These are phyloP conservation scores for Scaptomyza parva DNA, from an alignment of 2,888 invertebrate genomes.

Conservation along the genomic window DNA sequence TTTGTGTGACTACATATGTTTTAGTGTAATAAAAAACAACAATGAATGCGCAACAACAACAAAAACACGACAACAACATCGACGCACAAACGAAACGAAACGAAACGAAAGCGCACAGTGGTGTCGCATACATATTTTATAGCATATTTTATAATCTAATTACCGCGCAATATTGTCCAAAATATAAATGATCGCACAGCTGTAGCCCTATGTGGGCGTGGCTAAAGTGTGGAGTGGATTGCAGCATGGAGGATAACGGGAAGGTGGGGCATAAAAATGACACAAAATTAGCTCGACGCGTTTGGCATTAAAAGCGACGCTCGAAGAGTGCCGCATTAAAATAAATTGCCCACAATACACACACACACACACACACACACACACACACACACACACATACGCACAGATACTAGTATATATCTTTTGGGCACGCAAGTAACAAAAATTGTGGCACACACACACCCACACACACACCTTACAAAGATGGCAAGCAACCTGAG, in stretches of 20 bases:
- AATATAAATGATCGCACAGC: slow-evolving; percentile 75
- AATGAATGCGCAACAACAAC: slow-evolving; percentile 67
- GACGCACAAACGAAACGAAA: slow-evolving; percentile 12
- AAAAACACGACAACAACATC: slow-evolving; percentile 8
- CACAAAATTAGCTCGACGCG: slow-evolving; percentile 78
- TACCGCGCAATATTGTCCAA: slow-evolving; percentile 70
- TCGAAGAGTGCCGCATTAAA: slow-evolving; percentile 77
- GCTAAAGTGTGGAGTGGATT: slow-evolving; percentile 20
- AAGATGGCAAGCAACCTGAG: slow-evolving; percentile 31
- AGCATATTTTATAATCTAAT: slow-evolving; percentile 83
- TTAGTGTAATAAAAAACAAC: slow-evolving; percentile 69
- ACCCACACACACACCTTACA: slow-evolving; percentile 44
- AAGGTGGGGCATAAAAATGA: slow-evolving; percentile 66
- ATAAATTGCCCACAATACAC: slow-evolving; percentile 76
- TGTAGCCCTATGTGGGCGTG: slow-evolving; percentile 57
- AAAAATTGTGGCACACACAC: slow-evolving; percentile 21
- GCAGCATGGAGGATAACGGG: background rate
- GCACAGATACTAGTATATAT: slow-evolving; percentile 2
- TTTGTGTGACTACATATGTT: slow-evolving; percentile 64
- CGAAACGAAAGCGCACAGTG: background rate
- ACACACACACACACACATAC: background rate
- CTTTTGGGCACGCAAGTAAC: slow-evolving; percentile 41
- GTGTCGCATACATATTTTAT: slow-evolving; percentile 70
- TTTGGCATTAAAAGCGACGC: slow-evolving; percentile 76
- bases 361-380: slow-evolving; percentile 31